These are phyloP conservation scores for Pristionchus maxplancki DNA, from an alignment of 2,888 invertebrate genomes.

Conservation along the genomic window DNA sequence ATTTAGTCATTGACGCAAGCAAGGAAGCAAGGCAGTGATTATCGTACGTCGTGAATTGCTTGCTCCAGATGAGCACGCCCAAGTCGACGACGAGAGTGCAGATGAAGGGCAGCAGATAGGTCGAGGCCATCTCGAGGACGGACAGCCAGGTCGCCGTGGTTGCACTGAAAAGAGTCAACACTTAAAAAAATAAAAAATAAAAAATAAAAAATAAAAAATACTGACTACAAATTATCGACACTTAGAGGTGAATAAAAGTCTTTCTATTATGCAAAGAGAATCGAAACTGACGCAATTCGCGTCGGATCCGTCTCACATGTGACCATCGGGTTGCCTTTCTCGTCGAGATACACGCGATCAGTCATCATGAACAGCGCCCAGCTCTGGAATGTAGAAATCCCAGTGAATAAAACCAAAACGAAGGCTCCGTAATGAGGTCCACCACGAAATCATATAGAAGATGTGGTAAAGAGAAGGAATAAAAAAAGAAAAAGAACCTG, in stretches of 20 bases:
- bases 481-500: too few relatives aligned
- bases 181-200: too few relatives aligned
- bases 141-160: constrained; percentile 59
- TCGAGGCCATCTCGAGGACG: constrained; percentile 66
- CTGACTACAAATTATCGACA: too few relatives aligned
- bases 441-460: too few relatives aligned
- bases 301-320: constrained; percentile 9
- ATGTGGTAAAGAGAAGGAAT: too few relatives aligned
- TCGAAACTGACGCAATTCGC: background rate
- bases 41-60: constrained; percentile 26
- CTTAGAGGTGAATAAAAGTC: too few relatives aligned
- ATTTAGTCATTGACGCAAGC: too few relatives aligned
- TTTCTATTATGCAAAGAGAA: too few relatives aligned
- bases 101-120: constrained; percentile 69
- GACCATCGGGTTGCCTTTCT: background rate
- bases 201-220: too few relatives aligned
- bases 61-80: constrained; percentile 63
- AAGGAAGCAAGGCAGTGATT: too few relatives aligned
- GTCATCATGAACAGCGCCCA: constrained; percentile 43
- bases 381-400: background rate
- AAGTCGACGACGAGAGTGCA: constrained; percentile 69
- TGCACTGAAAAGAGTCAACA: background rate
- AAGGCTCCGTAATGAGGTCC: too few relatives aligned
- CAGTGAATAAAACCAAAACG: background rate
- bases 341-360: background rate